Base-by-base conservation (phyloP, 1,140 invertebrate species). In the Chionoecetes opilio region DNA sequence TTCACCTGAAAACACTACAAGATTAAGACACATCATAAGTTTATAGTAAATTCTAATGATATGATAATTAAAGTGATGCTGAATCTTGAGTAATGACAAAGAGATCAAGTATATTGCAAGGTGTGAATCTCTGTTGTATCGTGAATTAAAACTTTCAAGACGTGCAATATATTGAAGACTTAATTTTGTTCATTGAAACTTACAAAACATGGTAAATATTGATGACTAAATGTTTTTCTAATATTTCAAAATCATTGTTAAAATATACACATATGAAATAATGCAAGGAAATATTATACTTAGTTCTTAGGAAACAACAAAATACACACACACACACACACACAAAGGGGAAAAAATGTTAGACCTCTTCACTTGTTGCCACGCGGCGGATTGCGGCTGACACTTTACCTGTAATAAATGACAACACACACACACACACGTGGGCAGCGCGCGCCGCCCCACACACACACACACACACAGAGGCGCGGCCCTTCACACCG, bases 401-500 rank as follows among this genome's bases (percentile, higher is more conserved):
- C 63, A 75, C n/a, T 75, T n/a, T 75, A 75, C 63, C 63, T 75
- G 63, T 75, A 75, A 75, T 75, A 75, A 75, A 75, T 75, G 63
- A 75, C 63, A 75, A 75, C 63, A 75, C 63, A 53, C 46, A 9
- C 21, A 17, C 26, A 75, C 63, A 75, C 63, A 53, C 46, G 11
- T 53, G 46, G 21, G 46, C 46, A 53, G 46, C 46, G 46, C 46
- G 46, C 63, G n/a, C 63, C 21, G 21, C 26, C 63, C 21, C 21
- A 75, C 11, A 75, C 63, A 46, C 41, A 46, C 41, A 46, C 41
- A 46, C 41, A 46, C 41, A n/a, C 21, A n/a, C 21, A 17, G 63
- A 75, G 63, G 63, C 63, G 63, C n/a, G 63, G 63, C 63, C 63
- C 63, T n/a, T n/a, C 63, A 75, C 63, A 75, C 63, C 63, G 63